phyloP scores from a whole-genome alignment of 2,888 invertebrate species.

The Seira musarum region DNA sequence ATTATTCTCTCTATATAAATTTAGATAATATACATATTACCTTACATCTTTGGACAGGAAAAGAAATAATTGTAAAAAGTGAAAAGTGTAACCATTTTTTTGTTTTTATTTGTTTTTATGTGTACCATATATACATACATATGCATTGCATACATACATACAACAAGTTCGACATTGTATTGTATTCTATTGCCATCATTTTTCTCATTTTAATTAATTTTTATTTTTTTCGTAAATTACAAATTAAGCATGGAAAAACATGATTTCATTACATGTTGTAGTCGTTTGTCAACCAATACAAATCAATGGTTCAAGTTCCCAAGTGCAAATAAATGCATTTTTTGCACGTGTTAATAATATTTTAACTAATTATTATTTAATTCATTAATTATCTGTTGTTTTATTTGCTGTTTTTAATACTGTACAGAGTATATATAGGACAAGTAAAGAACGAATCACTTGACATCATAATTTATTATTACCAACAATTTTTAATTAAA shows the following conservation, averaged over 20 bases:
- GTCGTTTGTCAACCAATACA: slow-evolving; percentile 63
- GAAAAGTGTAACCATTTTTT: slow-evolving; percentile 30
- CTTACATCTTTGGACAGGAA: no score
- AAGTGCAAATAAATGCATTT: slow-evolving; percentile 65
- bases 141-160: no score
- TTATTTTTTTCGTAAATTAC: no score
- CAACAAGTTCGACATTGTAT: no score
- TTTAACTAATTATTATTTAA: slow-evolving; percentile 64
- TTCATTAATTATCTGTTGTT: slow-evolving; percentile 57
- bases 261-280: slow-evolving; percentile 47
- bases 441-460: neutral
- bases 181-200: slow-evolving; percentile 43
- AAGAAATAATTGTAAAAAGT: no score
- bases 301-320: slow-evolving; percentile 70
- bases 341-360: slow-evolving; percentile 60
- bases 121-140: slow-evolving; percentile 17
- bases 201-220: slow-evolving; percentile 14
- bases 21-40: neutral
- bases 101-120: slow-evolving; percentile 36
- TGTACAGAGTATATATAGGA: slow-evolving; percentile 13
- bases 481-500: neutral
- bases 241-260: no score
- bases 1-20: slow-evolving; percentile 34
- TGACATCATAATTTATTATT: slow-evolving; percentile 5
- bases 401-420: slow-evolving; percentile 48